phyloP scores from a whole-genome alignment of 2,888 invertebrate genomes.

The Stratiomys singularior region DNA sequence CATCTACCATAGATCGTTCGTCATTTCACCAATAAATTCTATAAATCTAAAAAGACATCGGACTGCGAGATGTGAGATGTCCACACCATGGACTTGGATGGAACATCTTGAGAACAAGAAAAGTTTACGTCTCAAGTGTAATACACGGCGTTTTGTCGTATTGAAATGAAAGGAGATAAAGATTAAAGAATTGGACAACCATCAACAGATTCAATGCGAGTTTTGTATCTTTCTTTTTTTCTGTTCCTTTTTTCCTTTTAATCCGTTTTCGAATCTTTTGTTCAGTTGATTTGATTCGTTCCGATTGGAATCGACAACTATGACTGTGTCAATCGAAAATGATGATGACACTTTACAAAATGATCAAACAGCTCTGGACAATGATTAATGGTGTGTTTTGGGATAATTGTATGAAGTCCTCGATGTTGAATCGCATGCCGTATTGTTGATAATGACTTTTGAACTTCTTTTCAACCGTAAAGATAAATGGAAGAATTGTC shows the following conservation, averaged over 20 bases:
- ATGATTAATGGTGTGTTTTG: conserved; percentile 27
- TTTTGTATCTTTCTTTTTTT: conserved; percentile 1
- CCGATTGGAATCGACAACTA: conserved; percentile 39
- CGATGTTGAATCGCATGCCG: neutral
- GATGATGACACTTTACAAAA: conserved; percentile 45
- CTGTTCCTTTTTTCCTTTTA: neutral
- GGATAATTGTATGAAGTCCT: conserved; percentile 15
- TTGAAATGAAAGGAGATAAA: neutral
- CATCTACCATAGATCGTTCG: neutral
- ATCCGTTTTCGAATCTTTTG: neutral
- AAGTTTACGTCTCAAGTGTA: neutral
- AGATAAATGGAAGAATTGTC: no score
- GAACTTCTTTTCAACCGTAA: neutral
- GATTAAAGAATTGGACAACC: conserved; percentile 23
- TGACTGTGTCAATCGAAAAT: conserved; percentile 45
- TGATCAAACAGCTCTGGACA: conserved; percentile 30
- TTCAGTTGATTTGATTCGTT: conserved; percentile 31
- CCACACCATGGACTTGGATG: neutral
- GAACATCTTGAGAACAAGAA: no score
- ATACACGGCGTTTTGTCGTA: neutral
- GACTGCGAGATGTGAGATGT: neutral
- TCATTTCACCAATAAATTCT: conserved; percentile 19
- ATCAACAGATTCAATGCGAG: conserved; percentile 22
- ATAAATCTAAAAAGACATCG: conserved; percentile 1
- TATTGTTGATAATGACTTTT: conserved; percentile 18